phyloP scores from a whole-genome alignment of 2,797 vertebrate species.

The Apodemus agrarius region DNA sequence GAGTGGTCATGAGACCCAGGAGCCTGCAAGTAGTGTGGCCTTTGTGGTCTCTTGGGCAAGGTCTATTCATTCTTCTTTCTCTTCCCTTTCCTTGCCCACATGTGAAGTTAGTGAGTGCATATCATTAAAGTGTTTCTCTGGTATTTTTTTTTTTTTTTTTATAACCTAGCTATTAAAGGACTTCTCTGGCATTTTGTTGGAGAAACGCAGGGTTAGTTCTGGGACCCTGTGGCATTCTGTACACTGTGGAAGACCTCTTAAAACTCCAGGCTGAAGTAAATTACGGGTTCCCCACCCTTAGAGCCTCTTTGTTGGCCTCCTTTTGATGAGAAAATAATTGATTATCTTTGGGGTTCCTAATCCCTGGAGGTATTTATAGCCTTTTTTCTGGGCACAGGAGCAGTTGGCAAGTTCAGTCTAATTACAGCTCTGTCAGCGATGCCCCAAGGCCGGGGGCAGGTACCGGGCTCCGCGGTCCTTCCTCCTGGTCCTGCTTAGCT shows the following conservation, averaged over 20 bases:
- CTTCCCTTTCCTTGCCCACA: not conserved
- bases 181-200: conserved; percentile 43
- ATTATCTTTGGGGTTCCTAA: conserved; percentile 76
- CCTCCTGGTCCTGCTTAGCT: not conserved
- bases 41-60: not conserved
- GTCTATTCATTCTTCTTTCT: not conserved
- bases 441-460: not conserved
- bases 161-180: not conserved
- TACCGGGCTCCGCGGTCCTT: not conserved
- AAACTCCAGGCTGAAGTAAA: conserved; percentile 65
- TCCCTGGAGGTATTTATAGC: conserved; percentile 64
- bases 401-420: conserved; percentile 41
- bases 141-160: not conserved
- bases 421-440: conserved; percentile 31
- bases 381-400: not conserved
- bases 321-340: conserved; percentile 80
- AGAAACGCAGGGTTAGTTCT: conserved; percentile 33
- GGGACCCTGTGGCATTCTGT: conserved; percentile 32
- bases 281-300: conserved; percentile 25
- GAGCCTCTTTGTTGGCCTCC: conserved; percentile 36
- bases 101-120: not conserved
- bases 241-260: conserved; percentile 51
- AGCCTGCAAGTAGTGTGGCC: not conserved
- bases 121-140: not conserved
- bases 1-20: too few species aligned